Evolutionary conservation across 2,888 invertebrate genomes (phyloP).

Genomic region (Drosophila lacicola): DNA sequence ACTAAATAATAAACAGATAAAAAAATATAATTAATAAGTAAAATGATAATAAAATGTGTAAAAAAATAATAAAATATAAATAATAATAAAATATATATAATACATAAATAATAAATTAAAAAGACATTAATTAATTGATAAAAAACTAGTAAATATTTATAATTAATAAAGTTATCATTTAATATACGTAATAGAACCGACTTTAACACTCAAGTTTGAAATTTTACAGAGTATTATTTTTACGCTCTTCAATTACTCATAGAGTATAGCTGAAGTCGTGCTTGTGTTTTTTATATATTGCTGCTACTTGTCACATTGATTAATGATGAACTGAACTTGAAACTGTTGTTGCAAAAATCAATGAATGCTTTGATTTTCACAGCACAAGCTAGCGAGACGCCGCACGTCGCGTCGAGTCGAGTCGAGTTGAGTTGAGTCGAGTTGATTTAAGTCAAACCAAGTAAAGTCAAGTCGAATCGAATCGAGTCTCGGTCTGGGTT

Average conservation of each 20-base stretch:
- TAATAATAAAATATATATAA: too few species aligned
- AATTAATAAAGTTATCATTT: too few species aligned
- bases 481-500: conserved; percentile 21
- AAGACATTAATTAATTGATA: too few species aligned
- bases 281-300: conserved; percentile 13
- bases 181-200: too few species aligned
- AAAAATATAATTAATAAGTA: too few species aligned
- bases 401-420: conserved; percentile 29
- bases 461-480: conserved; percentile 2
- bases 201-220: too few species aligned
- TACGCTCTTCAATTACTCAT: background rate
- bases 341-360: conserved; percentile 49
- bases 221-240: background rate
- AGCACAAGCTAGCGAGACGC: conserved; percentile 31
- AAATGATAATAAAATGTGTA: too few species aligned
- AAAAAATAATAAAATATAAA: too few species aligned
- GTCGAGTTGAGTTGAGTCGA: conserved; percentile 23
- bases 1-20: too few species aligned
- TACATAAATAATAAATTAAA: too few species aligned
- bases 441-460: conserved; percentile 11
- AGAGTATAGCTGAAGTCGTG: conserved; percentile 33
- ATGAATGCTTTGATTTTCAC: conserved; percentile 51
- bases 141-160: too few species aligned
- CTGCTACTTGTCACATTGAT: conserved; percentile 64
- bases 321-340: conserved; percentile 77